Evolutionary conservation across 2,888 invertebrate genomes (phyloP).

Genomic region (Eupithecia inturbata): DNA sequence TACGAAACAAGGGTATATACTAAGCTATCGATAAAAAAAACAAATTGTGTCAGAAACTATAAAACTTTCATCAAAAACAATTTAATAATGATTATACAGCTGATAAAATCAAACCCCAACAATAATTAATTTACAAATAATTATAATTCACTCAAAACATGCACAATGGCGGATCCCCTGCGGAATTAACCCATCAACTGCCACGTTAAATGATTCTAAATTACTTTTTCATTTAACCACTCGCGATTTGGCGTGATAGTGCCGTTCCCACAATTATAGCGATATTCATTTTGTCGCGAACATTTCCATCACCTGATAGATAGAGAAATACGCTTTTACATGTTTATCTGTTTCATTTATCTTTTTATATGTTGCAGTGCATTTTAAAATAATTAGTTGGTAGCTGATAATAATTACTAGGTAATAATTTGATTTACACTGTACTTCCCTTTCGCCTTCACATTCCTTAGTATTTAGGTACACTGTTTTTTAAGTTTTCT

Average conservation of each 20-base stretch:
- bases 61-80: slow-evolving; percentile 28
- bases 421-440: too few relatives aligned
- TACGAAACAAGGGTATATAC: not conserved
- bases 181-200: slow-evolving; percentile 34
- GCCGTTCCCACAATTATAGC: slow-evolving; percentile 42
- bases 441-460: too few relatives aligned
- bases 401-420: too few relatives aligned
- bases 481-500: too few relatives aligned
- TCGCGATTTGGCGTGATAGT: slow-evolving; percentile 30
- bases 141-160: slow-evolving; percentile 32
- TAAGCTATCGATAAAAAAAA: not conserved
- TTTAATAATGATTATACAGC: not conserved
- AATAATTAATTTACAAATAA: slow-evolving; percentile 12
- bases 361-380: slow-evolving; percentile 26
- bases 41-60: not conserved
- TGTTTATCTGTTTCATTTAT: slow-evolving; percentile 35
- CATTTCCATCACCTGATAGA: slow-evolving; percentile 26
- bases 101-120: not conserved
- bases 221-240: slow-evolving; percentile 39
- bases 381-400: slow-evolving; percentile 26
- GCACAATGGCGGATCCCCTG: slow-evolving; percentile 31
- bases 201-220: slow-evolving; percentile 40
- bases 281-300: slow-evolving; percentile 40
- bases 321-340: slow-evolving; percentile 35
- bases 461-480: too few relatives aligned